These are phyloP conservation scores for Leptinotarsa texana DNA, from an alignment of 1,140 invertebrate genomes.

Conservation along the genomic window DNA sequence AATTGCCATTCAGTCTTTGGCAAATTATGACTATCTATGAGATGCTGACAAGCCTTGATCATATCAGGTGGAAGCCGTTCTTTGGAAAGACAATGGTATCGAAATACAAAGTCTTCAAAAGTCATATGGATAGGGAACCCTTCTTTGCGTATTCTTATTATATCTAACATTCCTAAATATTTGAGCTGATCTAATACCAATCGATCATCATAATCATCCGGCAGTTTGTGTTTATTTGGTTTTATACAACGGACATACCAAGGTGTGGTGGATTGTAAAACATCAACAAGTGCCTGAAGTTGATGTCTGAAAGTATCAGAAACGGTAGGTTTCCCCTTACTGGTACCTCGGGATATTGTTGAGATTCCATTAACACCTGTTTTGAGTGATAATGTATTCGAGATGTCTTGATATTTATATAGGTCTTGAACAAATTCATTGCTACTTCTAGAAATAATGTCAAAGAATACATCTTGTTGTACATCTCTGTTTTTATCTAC, in stretches of 20 bases:
- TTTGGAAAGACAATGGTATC: constrained; percentile 75
- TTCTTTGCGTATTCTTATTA: constrained; percentile 90
- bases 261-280: constrained; percentile 87
- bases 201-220: constrained; percentile 80
- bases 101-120: constrained; percentile 75
- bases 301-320: constrained; percentile 92
- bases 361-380: constrained; percentile 56
- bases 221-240: constrained; percentile 86
- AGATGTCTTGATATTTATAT: constrained; percentile 75
- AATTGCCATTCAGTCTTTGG: constrained; percentile 84
- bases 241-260: constrained; percentile 98
- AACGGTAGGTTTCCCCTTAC: constrained; percentile 90
- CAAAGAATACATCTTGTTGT: constrained; percentile 93
- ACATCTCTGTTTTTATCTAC: constrained; percentile 96
- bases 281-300: constrained; percentile 87
- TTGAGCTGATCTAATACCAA: constrained; percentile 88
- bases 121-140: constrained; percentile 89
- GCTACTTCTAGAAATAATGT: constrained; percentile 83
- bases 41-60: constrained; percentile 45
- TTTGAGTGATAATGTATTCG: constrained; percentile 41
- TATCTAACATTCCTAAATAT: constrained; percentile 95
- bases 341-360: constrained; percentile 82
- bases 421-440: constrained; percentile 88
- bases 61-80: constrained; percentile 53
- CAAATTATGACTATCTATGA: constrained; percentile 67